Base-by-base conservation (phyloP, 2,797 vertebrate genomes). In the Australoheros facetus region DNA sequence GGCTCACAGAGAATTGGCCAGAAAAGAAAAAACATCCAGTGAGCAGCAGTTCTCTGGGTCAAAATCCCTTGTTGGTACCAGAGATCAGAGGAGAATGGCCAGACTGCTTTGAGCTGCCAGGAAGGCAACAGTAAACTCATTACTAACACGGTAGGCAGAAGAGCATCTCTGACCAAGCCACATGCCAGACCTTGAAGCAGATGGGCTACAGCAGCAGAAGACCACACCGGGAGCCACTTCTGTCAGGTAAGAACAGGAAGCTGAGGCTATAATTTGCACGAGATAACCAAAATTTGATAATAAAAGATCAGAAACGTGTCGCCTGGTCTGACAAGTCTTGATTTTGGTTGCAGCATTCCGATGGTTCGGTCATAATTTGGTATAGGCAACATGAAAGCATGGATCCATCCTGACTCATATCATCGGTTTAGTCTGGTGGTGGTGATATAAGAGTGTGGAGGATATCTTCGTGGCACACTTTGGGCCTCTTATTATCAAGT, bases 241-340 rank as follows among this genome's bases (percentile, higher is more conserved):
- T 64, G 23, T 4, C 60, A 45, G 60, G 21, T 11, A 45, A 64
- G 60, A 28, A 45, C 1, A 0, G 1, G 21, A 64, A 64, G 42
- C 14, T 64, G 37, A 26, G 3, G 14, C 37, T 17, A 64, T 23
- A 64, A 45, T 23, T 17, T 10, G 8, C 3, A 17, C 0, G 0
- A 8, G 21, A 7, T 64, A 37, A 16, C 13, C 59, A 62, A 62
- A 62, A 42, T 42, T 13, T 14, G 0, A 62, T 34, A 16, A 37
- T 10, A 37, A 37, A 42, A 42, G n/a, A 64, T 0, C 42, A 2
- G 59, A 42, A 42, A 64, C 23, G 23, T 13, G 0, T 42, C 0
- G 1, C 59, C 59, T 23, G 21, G 42, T 64, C 9, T 16, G 37
- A 10, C 23, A 21, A 26, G 59, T 26, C 21, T 64, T 21, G 10